Base-by-base conservation (phyloP, 2,888 invertebrate species). In the Mythimna lalbum region DNA sequence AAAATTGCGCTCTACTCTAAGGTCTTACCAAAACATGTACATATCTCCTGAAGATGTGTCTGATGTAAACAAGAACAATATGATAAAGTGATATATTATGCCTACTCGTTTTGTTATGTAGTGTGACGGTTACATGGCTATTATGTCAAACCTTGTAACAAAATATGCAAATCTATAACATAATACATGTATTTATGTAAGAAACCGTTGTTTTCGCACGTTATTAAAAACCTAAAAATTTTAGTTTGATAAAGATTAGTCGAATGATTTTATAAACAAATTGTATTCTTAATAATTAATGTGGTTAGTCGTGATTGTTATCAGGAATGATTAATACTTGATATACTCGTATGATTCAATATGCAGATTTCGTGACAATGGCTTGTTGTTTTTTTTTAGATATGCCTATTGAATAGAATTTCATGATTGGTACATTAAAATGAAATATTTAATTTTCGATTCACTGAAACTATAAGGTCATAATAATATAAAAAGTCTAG, bases 101-200 rank as follows among this genome's bases (percentile, higher is more conserved):
- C 33, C 4, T 69, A 69, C 64, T 47, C 27, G 21, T 53, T 59
- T 49, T 69, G 12, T 76, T 81, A 82, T 33, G 56, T 68, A 65
- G 64, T 74, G 31, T 76, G 67, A 76, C 71, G 53, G 31, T 52
- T 56, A 65, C 73, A 80, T 61, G 50, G 43, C 56, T 80, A 36
- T 71, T 75, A 69, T 64, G 64, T 64, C 73, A 67, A 73, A 39
- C 56, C 50, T 67, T 78, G 50, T 66, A 68, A 75, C 63, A 47
- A 74, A 80, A 73, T 67, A 78, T 76, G 65, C 59, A 63, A 74
- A 77, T 56, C 10, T 43, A 55, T 57, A 60, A 47, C 52, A 69
- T 69, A 69, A 76, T 78, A 79, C 68, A 73, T 53, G 52, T 62
- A 52, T 71, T 78, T 72, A 69, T 72, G 31, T 47, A 69, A 77